phyloP scores from a whole-genome alignment of 2,797 vertebrate species.

The Gobionotothen gibberifrons region DNA sequence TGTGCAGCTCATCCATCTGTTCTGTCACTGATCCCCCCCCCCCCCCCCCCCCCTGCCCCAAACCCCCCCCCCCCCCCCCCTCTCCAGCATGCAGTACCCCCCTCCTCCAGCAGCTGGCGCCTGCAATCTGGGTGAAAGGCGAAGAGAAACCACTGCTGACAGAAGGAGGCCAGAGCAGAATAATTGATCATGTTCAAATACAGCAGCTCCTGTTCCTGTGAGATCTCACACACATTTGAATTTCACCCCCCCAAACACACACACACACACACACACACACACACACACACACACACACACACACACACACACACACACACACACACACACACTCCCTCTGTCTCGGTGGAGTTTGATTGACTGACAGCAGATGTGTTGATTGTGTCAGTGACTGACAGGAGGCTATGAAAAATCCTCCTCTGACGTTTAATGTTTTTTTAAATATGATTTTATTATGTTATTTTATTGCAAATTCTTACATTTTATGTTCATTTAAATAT shows the following conservation, averaged over 20 bases:
- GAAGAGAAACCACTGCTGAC: constrained; percentile 60
- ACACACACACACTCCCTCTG: not conserved
- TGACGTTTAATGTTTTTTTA: too few species aligned
- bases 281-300: too few species aligned
- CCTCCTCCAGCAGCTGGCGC: constrained; percentile 54
- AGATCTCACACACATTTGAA: constrained; percentile 19
- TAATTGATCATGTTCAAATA: constrained; percentile 47
- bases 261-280: too few species aligned
- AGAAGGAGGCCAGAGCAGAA: constrained; percentile 66
- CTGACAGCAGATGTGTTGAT: constrained; percentile 11
- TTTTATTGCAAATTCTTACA: too few species aligned
- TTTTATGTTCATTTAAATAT: too few species aligned
- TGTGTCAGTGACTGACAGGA: not conserved
- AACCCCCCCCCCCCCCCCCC: not conserved
- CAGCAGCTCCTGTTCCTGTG: constrained; percentile 14
- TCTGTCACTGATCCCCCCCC: not conserved
- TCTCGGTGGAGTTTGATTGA: constrained; percentile 13
- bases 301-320: too few species aligned
- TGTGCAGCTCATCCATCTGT: constrained; percentile 20
- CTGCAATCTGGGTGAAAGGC: constrained; percentile 65
- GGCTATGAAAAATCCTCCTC: not conserved
- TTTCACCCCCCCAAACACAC: not conserved
- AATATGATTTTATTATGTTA: too few species aligned
- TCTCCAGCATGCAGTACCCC: constrained; percentile 17
- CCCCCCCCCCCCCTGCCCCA: constrained; percentile 11